Evolutionary conservation across 2,888 invertebrate species (phyloP), one percentile per base, ranked within the genome.

Genomic region (Andrena minutula): DNA sequence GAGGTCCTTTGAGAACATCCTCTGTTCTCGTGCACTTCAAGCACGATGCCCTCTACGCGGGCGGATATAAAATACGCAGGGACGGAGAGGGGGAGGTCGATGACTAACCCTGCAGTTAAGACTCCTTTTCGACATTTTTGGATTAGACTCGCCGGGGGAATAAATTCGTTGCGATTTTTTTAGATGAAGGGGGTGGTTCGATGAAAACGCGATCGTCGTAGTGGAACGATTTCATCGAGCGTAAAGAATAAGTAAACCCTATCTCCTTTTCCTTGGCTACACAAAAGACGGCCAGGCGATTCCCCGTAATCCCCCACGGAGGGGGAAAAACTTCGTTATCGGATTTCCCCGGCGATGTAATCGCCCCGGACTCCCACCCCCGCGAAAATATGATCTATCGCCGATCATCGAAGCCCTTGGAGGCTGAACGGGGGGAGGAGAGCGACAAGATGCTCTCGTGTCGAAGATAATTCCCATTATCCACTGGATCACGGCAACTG

Each of bases 281-380:
- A 70, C 69, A 81, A 82, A 84, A 63, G 77, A 71, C 78, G 73
- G 47, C 30, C 69, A 70, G 72, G 73, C 84, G 76, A 71, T 74
- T 75, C 75, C 73, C 35, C 23, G 76, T 84, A 80, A 84, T 84
- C 77, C 84, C 60, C 72, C 5, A 16, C 47, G 61, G 81, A 47
- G 82, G 64, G 74, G 53, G 74, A 76, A 83, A 76, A 84, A 84
- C 76, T 78, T 84, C 81, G 82, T 85, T 84, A 84, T 84, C 70
- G 84, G 82, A 85, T 85, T 84, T 85, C 70, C 64, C 69, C 58
- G 66, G 23, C 63, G 75, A 69, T 73, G 84, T 81, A 81, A 84
- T 81, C 81, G 64, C 35, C 61, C 61, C 7, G 23, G 10, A 56
- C 66, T 23, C 32, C 30, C 20, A 16, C 5, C 23, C 49, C 65